phyloP scores from a whole-genome alignment of 2,888 invertebrate genomes.

The Erynnis tages region DNA sequence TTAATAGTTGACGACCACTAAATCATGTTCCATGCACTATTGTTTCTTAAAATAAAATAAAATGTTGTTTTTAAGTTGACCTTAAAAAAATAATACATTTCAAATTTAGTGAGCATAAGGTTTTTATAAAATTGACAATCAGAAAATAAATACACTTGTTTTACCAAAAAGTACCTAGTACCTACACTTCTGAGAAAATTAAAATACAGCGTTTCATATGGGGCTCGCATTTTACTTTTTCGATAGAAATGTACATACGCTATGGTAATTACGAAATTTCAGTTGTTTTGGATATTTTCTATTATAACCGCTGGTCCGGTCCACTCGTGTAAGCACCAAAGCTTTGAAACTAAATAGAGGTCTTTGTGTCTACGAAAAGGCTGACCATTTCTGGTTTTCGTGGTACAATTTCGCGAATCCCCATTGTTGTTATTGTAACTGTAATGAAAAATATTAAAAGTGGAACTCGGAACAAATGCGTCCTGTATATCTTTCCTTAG shows the following conservation, averaged over 20 bases:
- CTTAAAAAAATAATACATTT: too few relatives aligned
- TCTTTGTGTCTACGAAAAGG: conserved; percentile 25
- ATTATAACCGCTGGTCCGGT: conserved; percentile 13
- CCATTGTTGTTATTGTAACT: conserved; percentile 25
- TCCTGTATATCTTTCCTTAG: conserved; percentile 54
- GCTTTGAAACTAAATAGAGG: conserved; percentile 22
- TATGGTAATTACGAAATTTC: conserved; percentile 12
- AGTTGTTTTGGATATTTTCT: conserved; percentile 10
- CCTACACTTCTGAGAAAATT: not conserved
- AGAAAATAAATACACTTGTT: too few relatives aligned
- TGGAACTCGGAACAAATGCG: conserved; percentile 34
- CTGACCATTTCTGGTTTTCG: conserved; percentile 25
- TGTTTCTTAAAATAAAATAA: too few relatives aligned
- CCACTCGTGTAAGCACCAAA: conserved; percentile 4
- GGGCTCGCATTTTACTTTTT: not conserved
- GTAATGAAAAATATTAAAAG: conserved; percentile 26
- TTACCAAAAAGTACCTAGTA: too few relatives aligned
- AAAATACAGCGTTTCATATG: not conserved
- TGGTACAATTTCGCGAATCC: conserved; percentile 24
- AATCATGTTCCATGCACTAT: too few relatives aligned
- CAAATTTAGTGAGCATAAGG: too few relatives aligned
- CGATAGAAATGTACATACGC: conserved; percentile 5
- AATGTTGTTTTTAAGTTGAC: too few relatives aligned
- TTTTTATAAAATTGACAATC: too few relatives aligned
- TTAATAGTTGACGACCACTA: too few relatives aligned